These are phyloP conservation scores for Agrotis segetum DNA, from an alignment of 2,888 invertebrate genomes.

Conservation along the genomic window DNA sequence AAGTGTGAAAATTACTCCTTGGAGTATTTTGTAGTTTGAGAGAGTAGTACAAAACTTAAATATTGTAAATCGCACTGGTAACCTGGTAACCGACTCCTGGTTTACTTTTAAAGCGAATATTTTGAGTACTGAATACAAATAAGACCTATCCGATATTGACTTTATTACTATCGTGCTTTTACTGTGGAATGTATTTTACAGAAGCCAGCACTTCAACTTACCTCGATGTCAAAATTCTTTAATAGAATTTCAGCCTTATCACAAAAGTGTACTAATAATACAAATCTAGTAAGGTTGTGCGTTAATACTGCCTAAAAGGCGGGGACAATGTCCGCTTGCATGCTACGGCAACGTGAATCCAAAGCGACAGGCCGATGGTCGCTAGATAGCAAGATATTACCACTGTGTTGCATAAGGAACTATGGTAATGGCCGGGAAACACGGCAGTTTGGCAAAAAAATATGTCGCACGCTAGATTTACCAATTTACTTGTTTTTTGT, in stretches of 20 bases:
- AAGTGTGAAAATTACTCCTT: neutral
- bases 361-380: constrained; percentile 24
- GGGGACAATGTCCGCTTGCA: constrained; percentile 15
- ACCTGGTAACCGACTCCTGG: no score
- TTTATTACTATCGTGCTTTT: no score
- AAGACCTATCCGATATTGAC: no score
- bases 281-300: neutral
- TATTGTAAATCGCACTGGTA: no score
- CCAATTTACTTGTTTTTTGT: neutral
- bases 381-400: constrained; percentile 25
- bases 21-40: neutral
- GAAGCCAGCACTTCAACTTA: no score
- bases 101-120: no score
- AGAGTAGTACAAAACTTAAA: neutral
- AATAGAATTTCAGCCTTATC: no score
- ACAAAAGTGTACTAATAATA: neutral
- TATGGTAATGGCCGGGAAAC: constrained; percentile 3
- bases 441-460: constrained; percentile 18
- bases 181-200: no score
- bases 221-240: no score
- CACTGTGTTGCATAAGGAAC: neutral
- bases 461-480: neutral
- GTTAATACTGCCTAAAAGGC: neutral
- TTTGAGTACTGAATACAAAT: no score
- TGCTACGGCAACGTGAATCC: constrained; percentile 29